These are phyloP conservation scores for Pseudorhombus dupliciocellatus DNA, from an alignment of 2,113 vertebrate species.

Conservation along the genomic window DNA sequence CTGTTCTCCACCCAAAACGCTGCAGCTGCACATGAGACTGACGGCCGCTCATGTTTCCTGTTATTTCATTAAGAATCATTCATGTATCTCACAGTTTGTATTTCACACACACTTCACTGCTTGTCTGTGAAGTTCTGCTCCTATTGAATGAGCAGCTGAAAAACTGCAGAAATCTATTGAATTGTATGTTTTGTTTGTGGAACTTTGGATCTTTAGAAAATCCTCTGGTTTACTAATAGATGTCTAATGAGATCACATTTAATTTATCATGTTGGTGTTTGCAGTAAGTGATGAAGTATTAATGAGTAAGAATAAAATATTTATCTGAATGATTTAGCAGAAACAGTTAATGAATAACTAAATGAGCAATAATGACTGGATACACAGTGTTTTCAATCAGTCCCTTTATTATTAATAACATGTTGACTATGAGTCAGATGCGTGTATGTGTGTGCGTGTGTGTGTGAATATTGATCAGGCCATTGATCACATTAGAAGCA, in stretches of 20 bases:
- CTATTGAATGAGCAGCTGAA: background rate
- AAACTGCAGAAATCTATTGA: too few relatives aligned
- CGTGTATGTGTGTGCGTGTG: background rate
- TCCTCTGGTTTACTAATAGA: background rate
- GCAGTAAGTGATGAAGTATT: constrained; percentile 1
- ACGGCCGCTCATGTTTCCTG: constrained; percentile 26
- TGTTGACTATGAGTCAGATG: constrained; percentile 4
- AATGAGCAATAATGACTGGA: background rate
- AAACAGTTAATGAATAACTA: constrained; percentile 1
- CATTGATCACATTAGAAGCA: constrained; percentile 53
- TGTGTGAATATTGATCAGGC: constrained; percentile 31
- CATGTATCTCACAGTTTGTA: constrained; percentile 27
- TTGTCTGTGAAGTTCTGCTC: background rate
- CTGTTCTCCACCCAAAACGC: constrained; percentile 49
- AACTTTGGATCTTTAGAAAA: background rate
- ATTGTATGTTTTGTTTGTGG: too few relatives aligned
- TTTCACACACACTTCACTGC: background rate
- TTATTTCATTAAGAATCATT: constrained; percentile 45
- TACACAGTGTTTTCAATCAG: background rate
- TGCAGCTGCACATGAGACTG: constrained; percentile 28
- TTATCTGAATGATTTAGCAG: constrained; percentile 4
- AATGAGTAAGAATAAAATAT: constrained; percentile 8
- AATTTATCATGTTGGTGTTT: background rate
- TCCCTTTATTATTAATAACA: background rate
- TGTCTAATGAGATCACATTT: background rate